These are phyloP conservation scores for Scalopus aquaticus DNA, from an alignment of 2,113 vertebrate species.

Conservation along the genomic window DNA sequence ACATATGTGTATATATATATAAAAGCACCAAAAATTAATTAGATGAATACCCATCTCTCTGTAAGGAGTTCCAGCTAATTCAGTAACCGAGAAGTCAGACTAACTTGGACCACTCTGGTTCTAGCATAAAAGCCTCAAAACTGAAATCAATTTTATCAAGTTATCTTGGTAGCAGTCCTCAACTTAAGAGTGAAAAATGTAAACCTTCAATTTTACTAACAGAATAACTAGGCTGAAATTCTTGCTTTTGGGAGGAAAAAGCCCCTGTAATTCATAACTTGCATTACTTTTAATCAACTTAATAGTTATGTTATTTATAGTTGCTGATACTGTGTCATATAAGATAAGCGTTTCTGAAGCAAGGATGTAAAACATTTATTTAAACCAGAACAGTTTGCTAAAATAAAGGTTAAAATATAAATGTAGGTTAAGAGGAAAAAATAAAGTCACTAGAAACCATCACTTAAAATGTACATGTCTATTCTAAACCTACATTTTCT, in stretches of 20 bases:
- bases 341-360: not conserved
- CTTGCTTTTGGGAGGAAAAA: not conserved
- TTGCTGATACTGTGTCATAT: not conserved
- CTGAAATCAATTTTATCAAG: not conserved
- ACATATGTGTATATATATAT: too few species aligned
- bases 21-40: not conserved
- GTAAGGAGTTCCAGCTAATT: not conserved
- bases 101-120: not conserved
- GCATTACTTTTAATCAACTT: not conserved
- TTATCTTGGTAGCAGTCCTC: not conserved
- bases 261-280: not conserved
- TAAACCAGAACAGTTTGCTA: not conserved
- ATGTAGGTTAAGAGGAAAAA: not conserved
- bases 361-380: constrained; percentile 28
- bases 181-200: not conserved
- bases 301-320: constrained; percentile 28
- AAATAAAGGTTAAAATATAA: constrained; percentile 50
- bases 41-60: not conserved
- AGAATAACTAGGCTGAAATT: not conserved
- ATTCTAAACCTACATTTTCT: not conserved
- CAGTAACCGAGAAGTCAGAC: not conserved
- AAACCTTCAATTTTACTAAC: not conserved
- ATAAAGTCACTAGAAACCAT: constrained; percentile 31
- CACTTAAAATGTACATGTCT: not conserved
- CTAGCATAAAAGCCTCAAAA: not conserved